A percentile compares a stretch with the other conserved stretches of the same genome.
These are phyloP conservation scores for Rhineura floridana DNA, from an alignment of 2,113 vertebrate species.

Conservation along the genomic window DNA sequence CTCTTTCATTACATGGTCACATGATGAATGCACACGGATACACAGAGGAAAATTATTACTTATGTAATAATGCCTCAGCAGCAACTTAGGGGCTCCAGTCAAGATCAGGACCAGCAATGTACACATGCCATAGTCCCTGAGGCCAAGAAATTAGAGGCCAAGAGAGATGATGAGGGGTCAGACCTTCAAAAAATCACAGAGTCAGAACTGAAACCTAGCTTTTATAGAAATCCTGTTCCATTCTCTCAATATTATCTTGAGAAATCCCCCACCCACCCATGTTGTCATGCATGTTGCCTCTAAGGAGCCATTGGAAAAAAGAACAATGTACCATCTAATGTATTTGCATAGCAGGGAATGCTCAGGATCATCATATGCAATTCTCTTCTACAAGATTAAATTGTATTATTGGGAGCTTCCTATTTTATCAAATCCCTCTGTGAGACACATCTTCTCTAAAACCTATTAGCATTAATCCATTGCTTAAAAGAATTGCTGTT, in stretches of 20 bases:
- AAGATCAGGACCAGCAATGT: background rate
- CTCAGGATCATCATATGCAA: background rate
- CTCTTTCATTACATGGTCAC: background rate
- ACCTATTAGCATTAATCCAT: background rate
- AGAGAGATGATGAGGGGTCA: background rate
- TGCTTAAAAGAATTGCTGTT: background rate
- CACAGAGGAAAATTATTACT: slow-evolving; percentile 14
- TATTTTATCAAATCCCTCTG: background rate
- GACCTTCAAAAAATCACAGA: background rate
- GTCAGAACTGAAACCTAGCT: background rate
- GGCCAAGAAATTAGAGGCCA: background rate
- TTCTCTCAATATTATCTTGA: background rate
- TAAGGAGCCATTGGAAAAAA: background rate
- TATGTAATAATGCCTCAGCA: slow-evolving; percentile 10
- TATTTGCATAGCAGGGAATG: background rate
- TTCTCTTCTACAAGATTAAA: background rate
- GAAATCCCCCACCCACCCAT: background rate
- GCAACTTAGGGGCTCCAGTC: background rate
- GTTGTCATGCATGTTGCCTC: background rate
- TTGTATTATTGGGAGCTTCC: background rate
- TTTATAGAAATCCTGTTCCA: background rate
- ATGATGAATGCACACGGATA: background rate
- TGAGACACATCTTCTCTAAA: background rate
- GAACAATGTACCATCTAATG: background rate
- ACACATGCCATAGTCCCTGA: background rate